phyloP scores from a whole-genome alignment of 37 sponge, comb jelly and placozoan genomes.

The Cladorhizidae sp. region DNA sequence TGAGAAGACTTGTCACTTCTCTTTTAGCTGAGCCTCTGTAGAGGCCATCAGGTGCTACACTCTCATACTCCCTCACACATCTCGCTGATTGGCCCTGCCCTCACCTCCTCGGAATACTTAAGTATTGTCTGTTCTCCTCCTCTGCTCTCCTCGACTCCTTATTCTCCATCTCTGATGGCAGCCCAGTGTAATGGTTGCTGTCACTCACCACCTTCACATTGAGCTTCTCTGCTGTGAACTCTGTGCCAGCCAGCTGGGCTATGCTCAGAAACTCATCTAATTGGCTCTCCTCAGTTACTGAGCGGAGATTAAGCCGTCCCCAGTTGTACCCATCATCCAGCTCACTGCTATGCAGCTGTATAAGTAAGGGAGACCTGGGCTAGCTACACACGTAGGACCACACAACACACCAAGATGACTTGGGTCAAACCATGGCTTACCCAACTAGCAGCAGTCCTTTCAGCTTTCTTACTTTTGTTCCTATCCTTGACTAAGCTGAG shows the following conservation, averaged over 20 bases:
- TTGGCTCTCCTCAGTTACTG: constrained; percentile 87
- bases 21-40: too few species aligned
- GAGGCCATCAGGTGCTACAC: too few species aligned
- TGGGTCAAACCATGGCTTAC: not conserved
- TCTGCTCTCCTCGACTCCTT: constrained; percentile 51
- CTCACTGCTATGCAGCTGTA: constrained; percentile 83
- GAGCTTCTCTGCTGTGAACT: constrained; percentile 91
- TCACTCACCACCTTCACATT: constrained; percentile 73
- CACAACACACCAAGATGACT: too few species aligned
- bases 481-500: constrained; percentile 29
- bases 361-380: not conserved
- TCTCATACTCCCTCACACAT: too few species aligned
- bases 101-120: constrained; percentile 87
- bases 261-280: constrained; percentile 89
- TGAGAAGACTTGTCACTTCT: too few species aligned
- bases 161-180: constrained; percentile 63
- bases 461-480: constrained; percentile 24
- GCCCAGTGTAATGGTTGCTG: constrained; percentile 20
- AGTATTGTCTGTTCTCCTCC: constrained; percentile 55
- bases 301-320: constrained; percentile 67
- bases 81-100: too few species aligned
- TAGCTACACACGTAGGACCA: too few species aligned
- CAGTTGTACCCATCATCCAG: constrained; percentile 77
- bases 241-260: constrained; percentile 89
- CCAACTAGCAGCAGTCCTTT: constrained; percentile 16